Conservation (phyloP, 37 sponge, comb jelly and placozoan genomes). For the Lycopodina hypogea region DNA sequence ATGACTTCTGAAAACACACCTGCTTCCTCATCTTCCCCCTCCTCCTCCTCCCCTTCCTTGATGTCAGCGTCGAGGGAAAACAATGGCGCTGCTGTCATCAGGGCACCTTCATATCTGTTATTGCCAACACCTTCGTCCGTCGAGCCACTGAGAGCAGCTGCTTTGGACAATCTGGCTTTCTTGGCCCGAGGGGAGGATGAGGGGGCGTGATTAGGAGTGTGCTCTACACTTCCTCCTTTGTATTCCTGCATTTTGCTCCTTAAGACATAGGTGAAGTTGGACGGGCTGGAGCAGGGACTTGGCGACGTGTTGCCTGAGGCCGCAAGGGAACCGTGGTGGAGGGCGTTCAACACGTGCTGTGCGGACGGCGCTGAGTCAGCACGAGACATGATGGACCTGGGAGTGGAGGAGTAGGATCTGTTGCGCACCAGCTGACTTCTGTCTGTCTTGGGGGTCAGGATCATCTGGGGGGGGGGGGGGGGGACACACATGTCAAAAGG, state of each 20-base stretch:
- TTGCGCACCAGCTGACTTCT: neutral
- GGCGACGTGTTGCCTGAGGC: neutral
- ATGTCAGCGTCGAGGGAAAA: neutral
- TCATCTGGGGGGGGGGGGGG: constrained; percentile 21
- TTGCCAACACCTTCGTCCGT: neutral
- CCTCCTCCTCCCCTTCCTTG: neutral
- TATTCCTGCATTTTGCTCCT: neutral
- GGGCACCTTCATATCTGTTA: neutral
- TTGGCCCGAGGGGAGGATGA: neutral
- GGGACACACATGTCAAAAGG: too few species aligned
- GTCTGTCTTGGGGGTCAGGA: constrained; percentile 51
- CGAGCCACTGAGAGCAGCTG: neutral
- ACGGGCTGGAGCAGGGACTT: neutral
- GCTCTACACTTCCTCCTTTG: too few species aligned
- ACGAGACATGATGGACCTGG: constrained; percentile 1
- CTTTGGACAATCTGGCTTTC: neutral
- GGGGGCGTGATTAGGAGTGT: too few species aligned
- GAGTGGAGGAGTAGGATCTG: constrained; percentile 23
- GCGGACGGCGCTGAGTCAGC: constrained; percentile 39
- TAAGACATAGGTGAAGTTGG: constrained; percentile 13
- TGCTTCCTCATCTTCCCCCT: neutral
- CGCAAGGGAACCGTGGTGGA: constrained; percentile 2
- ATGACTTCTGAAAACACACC: neutral
- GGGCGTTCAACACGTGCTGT: neutral
- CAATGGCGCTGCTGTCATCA: neutral